phyloP scores from a whole-genome alignment of 2,797 vertebrate species.

The Dromococcyx pavoninus region DNA sequence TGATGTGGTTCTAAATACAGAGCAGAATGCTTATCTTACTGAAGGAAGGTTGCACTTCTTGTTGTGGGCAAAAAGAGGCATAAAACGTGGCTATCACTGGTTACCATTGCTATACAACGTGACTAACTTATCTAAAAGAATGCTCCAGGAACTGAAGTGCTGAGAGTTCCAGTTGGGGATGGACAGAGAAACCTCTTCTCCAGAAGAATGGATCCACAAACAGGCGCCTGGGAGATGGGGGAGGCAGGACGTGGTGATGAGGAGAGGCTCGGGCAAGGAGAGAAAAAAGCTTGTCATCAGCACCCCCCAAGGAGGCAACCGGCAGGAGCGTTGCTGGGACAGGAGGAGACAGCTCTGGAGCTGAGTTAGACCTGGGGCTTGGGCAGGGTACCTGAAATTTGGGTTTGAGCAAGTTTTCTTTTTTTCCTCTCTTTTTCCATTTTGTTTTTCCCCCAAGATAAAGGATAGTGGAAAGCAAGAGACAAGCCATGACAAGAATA shows the following conservation, averaged over 20 bases:
- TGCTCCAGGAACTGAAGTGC: not conserved
- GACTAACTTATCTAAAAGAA: not conserved
- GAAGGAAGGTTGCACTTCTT: not conserved
- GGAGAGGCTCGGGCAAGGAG: not conserved
- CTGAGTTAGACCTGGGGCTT: not conserved
- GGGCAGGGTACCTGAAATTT: not conserved
- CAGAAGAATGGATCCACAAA: not conserved
- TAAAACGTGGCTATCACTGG: not conserved
- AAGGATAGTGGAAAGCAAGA: not conserved
- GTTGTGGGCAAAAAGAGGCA: not conserved
- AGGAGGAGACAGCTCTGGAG: not conserved
- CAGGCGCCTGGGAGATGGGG: not conserved
- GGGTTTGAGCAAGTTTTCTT: not conserved
- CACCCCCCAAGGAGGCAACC: not conserved
- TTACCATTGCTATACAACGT: fast-evolving
- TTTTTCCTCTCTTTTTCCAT: too few relatives aligned
- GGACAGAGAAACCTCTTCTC: not conserved
- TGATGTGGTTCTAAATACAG: not conserved
- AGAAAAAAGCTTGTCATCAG: not conserved
- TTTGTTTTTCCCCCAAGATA: not conserved
- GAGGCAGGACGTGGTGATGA: not conserved
- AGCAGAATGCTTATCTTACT: not conserved
- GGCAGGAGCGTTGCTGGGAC: not conserved
- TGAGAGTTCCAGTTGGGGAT: not conserved
- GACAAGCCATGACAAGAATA: not conserved